These are phyloP conservation scores for Apamea crenata DNA, from an alignment of 2,888 invertebrate genomes.

Conservation along the genomic window DNA sequence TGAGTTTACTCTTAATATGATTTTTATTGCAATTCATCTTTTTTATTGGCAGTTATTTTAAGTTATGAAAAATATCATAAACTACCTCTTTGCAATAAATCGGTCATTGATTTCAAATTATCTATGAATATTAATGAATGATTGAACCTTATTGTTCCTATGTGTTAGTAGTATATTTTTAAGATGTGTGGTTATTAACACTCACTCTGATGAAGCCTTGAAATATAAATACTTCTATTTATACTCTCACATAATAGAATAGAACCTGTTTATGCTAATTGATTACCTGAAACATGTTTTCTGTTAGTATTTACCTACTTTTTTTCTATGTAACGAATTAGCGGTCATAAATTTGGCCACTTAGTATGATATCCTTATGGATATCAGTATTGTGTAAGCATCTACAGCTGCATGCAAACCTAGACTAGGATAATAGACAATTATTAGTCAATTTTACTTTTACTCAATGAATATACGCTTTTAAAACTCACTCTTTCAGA, in stretches of 20 bases:
- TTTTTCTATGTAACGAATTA: neutral
- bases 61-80: slow-evolving; percentile 21
- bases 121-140: slow-evolving; percentile 39
- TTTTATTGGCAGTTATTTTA: slow-evolving; percentile 28
- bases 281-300: slow-evolving; percentile 10
- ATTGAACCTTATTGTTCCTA: slow-evolving; percentile 44
- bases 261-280: slow-evolving; percentile 20
- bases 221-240: slow-evolving; percentile 31
- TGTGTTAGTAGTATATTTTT: slow-evolving; percentile 3
- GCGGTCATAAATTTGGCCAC: rapidly evolving
- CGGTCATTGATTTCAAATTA: slow-evolving; percentile 47
- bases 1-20: slow-evolving; percentile 36
- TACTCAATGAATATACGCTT: neutral
- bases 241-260: slow-evolving; percentile 18
- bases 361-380: neutral
- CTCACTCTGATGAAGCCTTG: slow-evolving; percentile 39
- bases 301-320: neutral
- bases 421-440: neutral
- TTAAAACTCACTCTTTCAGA: neutral
- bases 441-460: neutral
- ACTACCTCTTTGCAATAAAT: slow-evolving; percentile 35
- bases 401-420: neutral
- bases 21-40: slow-evolving; percentile 31
- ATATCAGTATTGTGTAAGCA: neutral
- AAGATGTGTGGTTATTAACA: slow-evolving; percentile 31